Percentiles rank a stretch among this genome's conserved stretches.
Evolutionary conservation across 2,113 vertebrate species (phyloP).

Genomic region (Microtus pennsylvanicus): DNA sequence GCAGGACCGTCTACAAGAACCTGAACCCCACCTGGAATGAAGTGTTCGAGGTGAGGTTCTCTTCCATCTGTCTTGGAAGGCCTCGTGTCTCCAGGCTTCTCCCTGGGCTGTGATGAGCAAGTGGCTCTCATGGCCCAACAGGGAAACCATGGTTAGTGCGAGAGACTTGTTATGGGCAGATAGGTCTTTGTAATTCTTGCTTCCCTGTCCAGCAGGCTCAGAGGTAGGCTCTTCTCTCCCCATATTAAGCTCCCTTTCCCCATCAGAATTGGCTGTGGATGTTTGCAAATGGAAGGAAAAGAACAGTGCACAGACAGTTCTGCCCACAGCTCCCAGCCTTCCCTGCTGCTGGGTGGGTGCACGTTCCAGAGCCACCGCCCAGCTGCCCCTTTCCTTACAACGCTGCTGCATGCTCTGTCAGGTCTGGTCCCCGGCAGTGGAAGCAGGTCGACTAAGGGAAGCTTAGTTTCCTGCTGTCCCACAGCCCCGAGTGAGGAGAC

Average conservation of each 20-base stretch:
- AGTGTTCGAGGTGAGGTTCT: conserved; percentile 92
- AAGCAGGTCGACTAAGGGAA: background rate
- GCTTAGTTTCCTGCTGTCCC: background rate
- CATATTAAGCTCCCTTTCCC: background rate
- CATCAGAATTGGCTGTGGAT: background rate
- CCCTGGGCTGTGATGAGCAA: background rate
- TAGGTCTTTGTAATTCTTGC: background rate
- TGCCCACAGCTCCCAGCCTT: background rate
- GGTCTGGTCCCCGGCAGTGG: background rate
- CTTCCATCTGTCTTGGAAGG: background rate
- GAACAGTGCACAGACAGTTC: background rate
- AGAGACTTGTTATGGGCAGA: background rate
- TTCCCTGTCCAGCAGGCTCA: background rate
- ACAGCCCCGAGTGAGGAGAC: too few relatives aligned
- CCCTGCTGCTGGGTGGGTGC: background rate
- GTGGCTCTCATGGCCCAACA: background rate
- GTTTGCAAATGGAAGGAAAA: background rate
- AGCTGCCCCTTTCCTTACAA: background rate
- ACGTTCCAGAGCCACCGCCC: background rate
- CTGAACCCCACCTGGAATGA: conserved; percentile 95
- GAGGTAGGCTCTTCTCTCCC: background rate
- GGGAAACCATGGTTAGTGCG: background rate
- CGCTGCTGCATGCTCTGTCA: too few relatives aligned
- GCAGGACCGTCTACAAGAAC: conserved; percentile 92
- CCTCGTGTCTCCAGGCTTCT: background rate